Conservation (phyloP, 2,113 vertebrate genomes). For the Trogon surrucura region DNA sequence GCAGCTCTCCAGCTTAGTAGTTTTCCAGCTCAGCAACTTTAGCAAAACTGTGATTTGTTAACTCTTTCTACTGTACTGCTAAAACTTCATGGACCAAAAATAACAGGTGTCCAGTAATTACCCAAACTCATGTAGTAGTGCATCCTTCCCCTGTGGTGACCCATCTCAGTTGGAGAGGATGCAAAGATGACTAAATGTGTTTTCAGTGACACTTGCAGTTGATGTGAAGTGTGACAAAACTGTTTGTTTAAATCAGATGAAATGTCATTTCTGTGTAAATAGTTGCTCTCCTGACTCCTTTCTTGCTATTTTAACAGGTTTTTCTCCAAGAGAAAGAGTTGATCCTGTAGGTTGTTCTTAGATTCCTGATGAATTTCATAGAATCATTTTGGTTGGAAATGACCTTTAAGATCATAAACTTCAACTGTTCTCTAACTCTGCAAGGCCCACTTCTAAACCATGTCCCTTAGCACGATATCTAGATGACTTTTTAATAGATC, state of each 20-base stretch:
- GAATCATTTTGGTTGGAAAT: too few relatives aligned
- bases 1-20: not conserved
- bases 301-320: not conserved
- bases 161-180: not conserved
- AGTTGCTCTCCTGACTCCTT: not conserved
- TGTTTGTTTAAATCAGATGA: not conserved
- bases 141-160: not conserved
- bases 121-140: not conserved
- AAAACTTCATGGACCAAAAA: not conserved
- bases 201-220: not conserved
- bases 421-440: too few relatives aligned
- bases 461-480: too few relatives aligned
- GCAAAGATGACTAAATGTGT: not conserved
- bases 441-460: too few relatives aligned
- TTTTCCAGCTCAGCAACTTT: not conserved
- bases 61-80: not conserved
- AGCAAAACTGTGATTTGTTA: not conserved
- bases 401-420: too few relatives aligned
- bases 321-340: not conserved
- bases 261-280: not conserved
- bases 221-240: not conserved
- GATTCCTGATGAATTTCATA: not conserved
- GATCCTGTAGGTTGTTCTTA: not conserved
- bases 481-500: too few relatives aligned
- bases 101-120: not conserved